These are phyloP conservation scores for Drosophila acutilabella DNA, from an alignment of 2,888 invertebrate genomes.

Conservation along the genomic window DNA sequence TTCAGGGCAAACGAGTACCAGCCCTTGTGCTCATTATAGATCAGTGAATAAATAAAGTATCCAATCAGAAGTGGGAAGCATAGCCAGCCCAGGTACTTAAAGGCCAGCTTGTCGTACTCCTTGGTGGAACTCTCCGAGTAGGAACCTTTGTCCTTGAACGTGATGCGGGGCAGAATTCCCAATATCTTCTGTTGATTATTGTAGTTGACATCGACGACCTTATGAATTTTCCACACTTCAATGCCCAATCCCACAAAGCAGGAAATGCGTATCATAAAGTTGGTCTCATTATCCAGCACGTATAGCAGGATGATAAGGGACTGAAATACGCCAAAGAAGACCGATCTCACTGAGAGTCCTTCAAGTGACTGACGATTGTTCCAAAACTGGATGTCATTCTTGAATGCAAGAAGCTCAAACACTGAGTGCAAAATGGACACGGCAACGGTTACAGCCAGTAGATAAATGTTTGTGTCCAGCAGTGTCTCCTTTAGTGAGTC, in stretches of 20 bases:
- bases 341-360: conserved; percentile 98
- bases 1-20: conserved; percentile 99
- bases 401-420: conserved; percentile 99
- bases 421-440: conserved; percentile 98
- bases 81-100: conserved; percentile 97
- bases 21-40: conserved; percentile 98
- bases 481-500: conserved; percentile 97
- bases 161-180: conserved; percentile 92
- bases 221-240: conserved; percentile 99
- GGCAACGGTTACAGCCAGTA: conserved; percentile 95
- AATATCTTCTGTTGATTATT: conserved; percentile 90
- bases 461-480: conserved; percentile 97
- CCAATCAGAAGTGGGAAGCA: conserved; percentile 96
- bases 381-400: conserved; percentile 99
- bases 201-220: conserved; percentile 94
- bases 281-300: conserved; percentile 99
- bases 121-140: conserved; percentile 97
- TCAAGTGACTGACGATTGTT: conserved; percentile 98
- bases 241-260: conserved; percentile 97
- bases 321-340: conserved; percentile 99
- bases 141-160: conserved; percentile 97
- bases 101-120: conserved; percentile 97
- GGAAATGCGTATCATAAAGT: conserved; percentile 96
- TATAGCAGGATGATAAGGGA: conserved; percentile 97
- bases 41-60: conserved; percentile 97